Evolutionary conservation across 2,888 invertebrate species (phyloP), one percentile per base, ranked within the genome.

Genomic region (Panopea generosa): DNA sequence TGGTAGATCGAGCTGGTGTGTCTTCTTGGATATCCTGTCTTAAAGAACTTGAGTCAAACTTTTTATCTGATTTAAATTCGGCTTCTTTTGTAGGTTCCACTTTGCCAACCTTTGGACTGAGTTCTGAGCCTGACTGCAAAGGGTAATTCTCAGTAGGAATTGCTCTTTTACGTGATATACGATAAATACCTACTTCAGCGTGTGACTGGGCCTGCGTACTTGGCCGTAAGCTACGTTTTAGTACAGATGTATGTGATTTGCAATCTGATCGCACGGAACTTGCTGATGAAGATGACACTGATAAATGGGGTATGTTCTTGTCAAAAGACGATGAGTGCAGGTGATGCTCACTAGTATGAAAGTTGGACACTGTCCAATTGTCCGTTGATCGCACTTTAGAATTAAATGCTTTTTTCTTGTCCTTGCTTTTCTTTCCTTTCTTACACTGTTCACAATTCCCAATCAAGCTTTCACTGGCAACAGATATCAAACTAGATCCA

Each of bases 191-290:
- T 1, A 73, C 70, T 26, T 74, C 74, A 3, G 78, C 78, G 22
- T 59, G 60, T 3, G 78, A 66, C 52, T 78, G 78, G 3, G 78
- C 78, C 26, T 78, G 73, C 18, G 78, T 78, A 40, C 78, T 78
- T 18, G 70, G 73, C n/a, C 78, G 24, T 18, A 78, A 47, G 55
- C 72, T 69, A n/a, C 52, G 56, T 29, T 74, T 78, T 26, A 65
- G 57, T 2, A 56, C 29, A 11, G 65, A 56, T 3, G 7, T 18
- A 40, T 16, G 7, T 53, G 65, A 45, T 3, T 11, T 29, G 2
- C 60, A 60, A 2, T 14, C 18, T 29, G 56, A 49, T 9, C 29
- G 11, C 2, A 26, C 33, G 9, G 16, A 16, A 29, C 9, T 18
- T 27, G 67, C 29, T 16, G 29, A 43, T n/a, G 24, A 14, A 24